A percentile compares a stretch with the other conserved stretches of the same genome.
Conservation (phyloP, 2,888 invertebrate genomes). For the Hololepta plana region DNA sequence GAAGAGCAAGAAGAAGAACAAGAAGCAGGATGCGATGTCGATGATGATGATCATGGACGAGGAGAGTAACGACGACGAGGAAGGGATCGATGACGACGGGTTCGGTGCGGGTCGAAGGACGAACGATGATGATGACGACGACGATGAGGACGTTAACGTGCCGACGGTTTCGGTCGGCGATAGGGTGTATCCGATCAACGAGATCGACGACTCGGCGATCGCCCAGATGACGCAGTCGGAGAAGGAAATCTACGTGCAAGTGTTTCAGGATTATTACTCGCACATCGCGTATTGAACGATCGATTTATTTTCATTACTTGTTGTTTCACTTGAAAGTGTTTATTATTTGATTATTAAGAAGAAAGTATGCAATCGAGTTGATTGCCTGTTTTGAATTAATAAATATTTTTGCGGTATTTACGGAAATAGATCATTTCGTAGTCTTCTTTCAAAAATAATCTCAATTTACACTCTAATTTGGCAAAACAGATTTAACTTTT, state of each 20-base stretch:
- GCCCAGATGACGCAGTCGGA: slow-evolving; percentile 81
- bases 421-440: too few relatives aligned
- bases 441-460: too few relatives aligned
- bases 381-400: too few relatives aligned
- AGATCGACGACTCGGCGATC: slow-evolving; percentile 73
- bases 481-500: too few relatives aligned
- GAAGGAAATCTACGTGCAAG: slow-evolving; percentile 85
- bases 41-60: slow-evolving; percentile 24
- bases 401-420: too few relatives aligned
- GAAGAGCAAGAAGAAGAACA: slow-evolving; percentile 40
- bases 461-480: too few relatives aligned
- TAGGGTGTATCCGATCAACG: slow-evolving; percentile 59
- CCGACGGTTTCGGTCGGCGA: slow-evolving; percentile 71
- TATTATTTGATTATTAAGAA: too few relatives aligned
- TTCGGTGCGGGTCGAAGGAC: slow-evolving; percentile 26
- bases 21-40: slow-evolving; percentile 26
- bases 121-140: slow-evolving; percentile 22
- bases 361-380: too few relatives aligned
- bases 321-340: too few relatives aligned
- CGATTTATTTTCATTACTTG: slow-evolving; percentile 32
- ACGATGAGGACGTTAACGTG: slow-evolving; percentile 57
- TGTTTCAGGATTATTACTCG: slow-evolving; percentile 85
- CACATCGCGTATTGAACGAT: too few relatives aligned
- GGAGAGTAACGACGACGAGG: too few relatives aligned
- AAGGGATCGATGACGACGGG: too few relatives aligned